Percentiles rank a stretch among this genome's conserved stretches.
These are phyloP conservation scores for Antechinus stuartii DNA, from an alignment of 2,113 vertebrate species.

Conservation along the genomic window DNA sequence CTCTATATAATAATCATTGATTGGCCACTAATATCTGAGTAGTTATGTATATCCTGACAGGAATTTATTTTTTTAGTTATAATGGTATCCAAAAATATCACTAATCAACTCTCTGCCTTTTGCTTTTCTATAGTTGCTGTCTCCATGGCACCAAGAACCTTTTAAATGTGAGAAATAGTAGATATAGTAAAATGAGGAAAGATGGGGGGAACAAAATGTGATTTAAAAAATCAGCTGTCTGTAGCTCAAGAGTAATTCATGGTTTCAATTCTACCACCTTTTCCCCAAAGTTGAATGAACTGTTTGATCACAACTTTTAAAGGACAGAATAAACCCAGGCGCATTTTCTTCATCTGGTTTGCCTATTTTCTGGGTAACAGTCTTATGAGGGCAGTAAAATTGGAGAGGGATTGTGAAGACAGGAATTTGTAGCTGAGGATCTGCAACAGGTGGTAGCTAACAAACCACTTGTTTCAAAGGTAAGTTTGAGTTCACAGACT, in stretches of 20 bases:
- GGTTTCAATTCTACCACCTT: not conserved
- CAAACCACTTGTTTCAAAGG: constrained; percentile 9
- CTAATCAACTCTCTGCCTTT: constrained; percentile 21
- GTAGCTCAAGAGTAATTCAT: constrained; percentile 16
- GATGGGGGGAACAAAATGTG: not conserved
- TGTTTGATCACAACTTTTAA: not conserved
- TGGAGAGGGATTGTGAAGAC: not conserved
- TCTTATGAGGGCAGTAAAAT: not conserved
- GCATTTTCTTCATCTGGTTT: not conserved
- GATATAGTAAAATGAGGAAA: constrained; percentile 40
- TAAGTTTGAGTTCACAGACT: constrained; percentile 24
- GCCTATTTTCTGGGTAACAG: not conserved
- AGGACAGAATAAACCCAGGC: not conserved
- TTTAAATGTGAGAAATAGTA: not conserved
- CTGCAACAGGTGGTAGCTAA: not conserved
- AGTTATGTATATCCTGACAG: constrained; percentile 18
- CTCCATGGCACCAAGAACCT: not conserved
- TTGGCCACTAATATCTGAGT: not conserved
- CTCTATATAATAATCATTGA: constrained; percentile 35
- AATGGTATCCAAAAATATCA: constrained; percentile 44
- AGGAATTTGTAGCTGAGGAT: not conserved
- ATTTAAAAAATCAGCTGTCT: not conserved
- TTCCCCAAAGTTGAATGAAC: not conserved
- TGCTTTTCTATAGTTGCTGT: constrained; percentile 14
- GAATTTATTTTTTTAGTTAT: constrained; percentile 26